These are phyloP conservation scores for Dromiciops gliroides DNA, from an alignment of 2,113 vertebrate genomes.

Conservation along the genomic window DNA sequence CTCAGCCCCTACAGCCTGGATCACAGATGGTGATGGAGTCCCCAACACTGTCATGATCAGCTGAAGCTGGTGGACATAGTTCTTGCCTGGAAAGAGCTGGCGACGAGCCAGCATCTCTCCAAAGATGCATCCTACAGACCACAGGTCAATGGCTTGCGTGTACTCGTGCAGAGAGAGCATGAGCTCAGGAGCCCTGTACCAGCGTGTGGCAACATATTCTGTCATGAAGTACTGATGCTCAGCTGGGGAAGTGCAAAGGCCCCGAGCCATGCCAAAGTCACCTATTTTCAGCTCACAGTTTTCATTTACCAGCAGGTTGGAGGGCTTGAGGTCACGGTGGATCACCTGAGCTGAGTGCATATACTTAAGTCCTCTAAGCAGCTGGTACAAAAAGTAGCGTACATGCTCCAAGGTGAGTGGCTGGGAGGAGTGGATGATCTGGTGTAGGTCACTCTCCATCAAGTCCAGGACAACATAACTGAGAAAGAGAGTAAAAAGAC, in stretches of 20 bases:
- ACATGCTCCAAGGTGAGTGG: conserved; percentile 93
- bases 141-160: conserved; percentile 94
- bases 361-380: conserved; percentile 96
- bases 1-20: conserved; percentile 92
- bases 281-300: conserved; percentile 99
- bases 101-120: conserved; percentile 95
- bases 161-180: conserved; percentile 94
- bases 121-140: conserved; percentile 97
- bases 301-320: conserved; percentile 96
- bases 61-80: conserved; percentile 95
- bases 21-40: conserved; percentile 89
- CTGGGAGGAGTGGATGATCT: conserved; percentile 96
- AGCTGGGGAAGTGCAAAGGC: conserved; percentile 89
- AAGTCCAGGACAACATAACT: conserved; percentile 98
- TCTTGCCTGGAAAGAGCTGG: conserved; percentile 94
- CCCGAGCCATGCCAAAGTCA: conserved; percentile 96
- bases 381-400: conserved; percentile 97
- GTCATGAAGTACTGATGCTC: conserved; percentile 95
- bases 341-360: conserved; percentile 98
- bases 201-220: conserved; percentile 96
- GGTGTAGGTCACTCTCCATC: conserved; percentile 98
- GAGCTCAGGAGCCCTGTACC: conserved; percentile 97
- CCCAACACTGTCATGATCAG: conserved; percentile 94
- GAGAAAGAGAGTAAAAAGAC: conserved; percentile 39
- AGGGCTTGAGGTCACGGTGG: conserved; percentile 97